Evolutionary conservation across 2,113 vertebrate genomes (phyloP), one percentile per base, ranked within the genome.

Genomic region (Morone saxatilis): DNA sequence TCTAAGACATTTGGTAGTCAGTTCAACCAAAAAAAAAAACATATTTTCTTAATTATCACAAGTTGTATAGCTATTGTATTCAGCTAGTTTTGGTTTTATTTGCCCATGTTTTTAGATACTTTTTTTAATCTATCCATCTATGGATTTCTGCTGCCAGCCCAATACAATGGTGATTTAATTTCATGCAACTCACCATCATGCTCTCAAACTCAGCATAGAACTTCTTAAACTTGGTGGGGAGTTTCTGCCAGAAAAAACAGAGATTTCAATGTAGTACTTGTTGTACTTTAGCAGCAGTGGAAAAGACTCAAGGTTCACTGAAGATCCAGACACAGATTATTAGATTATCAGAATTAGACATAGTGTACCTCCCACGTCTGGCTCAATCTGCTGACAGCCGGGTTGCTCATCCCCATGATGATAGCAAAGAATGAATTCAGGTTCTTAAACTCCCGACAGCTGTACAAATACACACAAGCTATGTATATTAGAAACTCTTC

Each of bases 211-310:
- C 98, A 1, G 97, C 96, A 67, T 99, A 99, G 95, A 99, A 99
- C 96, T 99, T 99, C 95, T 98, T 99, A 93, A 99, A 99, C 95
- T 99, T 99, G 95, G 97, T 98, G 78, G 98, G 98, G 83, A 99
- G 97, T 96, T 99, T 99, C 98, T 99, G 95, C 88, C 92, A 93
- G 20, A 92, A 76, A 80, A 94, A 51, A 93, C 92, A 78, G 88
- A 84, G 85, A 72, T 9, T 0, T 56, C 40, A 76, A 13, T 45
- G 47, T 20, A 9, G 65, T 3, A 31, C 31, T 47, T 47, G 12
- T 47, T 47, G 45, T 47, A 54, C 20, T 84, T 68, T 5, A 50
- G 16, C 22, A 38, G 54, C 7, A 62, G n/a, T 19, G 60, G 0
- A 48, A 31, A 38, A 50, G 5, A 78, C 11, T 19, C 41, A 36